These are phyloP conservation scores for Cryptoprocta ferox DNA, from an alignment of 2,797 vertebrate genomes.

Conservation along the genomic window DNA sequence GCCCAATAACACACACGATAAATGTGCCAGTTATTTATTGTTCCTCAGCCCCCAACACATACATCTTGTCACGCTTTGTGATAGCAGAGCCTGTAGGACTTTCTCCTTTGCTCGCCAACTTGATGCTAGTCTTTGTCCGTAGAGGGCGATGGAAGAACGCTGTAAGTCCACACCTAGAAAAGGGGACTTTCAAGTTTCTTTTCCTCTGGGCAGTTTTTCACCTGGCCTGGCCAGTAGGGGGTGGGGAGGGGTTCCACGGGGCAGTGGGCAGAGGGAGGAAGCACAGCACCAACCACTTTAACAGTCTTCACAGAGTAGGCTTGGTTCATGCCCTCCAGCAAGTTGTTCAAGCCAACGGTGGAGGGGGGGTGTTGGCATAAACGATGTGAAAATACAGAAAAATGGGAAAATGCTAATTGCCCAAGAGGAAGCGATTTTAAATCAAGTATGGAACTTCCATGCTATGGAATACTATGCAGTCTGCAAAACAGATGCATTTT, in stretches of 20 bases:
- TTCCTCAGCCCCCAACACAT: background rate
- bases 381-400: background rate
- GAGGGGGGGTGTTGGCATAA: background rate
- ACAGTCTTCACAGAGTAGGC: background rate
- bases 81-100: background rate
- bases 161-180: background rate
- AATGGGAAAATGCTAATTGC: background rate
- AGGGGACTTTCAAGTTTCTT: background rate
- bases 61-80: background rate
- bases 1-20: background rate
- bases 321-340: background rate
- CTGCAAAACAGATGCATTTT: background rate
- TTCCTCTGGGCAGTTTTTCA: background rate
- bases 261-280: background rate
- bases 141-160: background rate
- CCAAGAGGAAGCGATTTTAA: background rate
- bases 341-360: background rate
- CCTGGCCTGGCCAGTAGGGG: background rate
- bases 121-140: background rate
- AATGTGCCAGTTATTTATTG: background rate
- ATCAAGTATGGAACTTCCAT: background rate
- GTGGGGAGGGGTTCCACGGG: no score
- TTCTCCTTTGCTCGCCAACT: background rate
- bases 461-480: background rate
- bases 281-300: background rate